Evolutionary conservation across 2,888 invertebrate genomes (phyloP).

Genomic region (Dione vanillae): DNA sequence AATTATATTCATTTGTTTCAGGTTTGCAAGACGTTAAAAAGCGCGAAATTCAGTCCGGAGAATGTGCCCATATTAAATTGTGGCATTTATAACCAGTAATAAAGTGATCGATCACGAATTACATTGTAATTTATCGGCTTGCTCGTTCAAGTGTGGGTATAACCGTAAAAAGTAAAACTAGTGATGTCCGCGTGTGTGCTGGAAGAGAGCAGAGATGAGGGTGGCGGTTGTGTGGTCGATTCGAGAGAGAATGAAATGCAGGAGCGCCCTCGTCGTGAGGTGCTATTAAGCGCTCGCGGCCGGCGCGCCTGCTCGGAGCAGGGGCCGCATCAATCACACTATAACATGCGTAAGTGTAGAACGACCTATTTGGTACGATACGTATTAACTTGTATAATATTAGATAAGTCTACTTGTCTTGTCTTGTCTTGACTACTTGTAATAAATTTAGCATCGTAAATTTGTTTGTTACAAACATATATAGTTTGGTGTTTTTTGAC

Average conservation of each 20-base stretch:
- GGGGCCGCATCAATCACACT: slow-evolving; percentile 86
- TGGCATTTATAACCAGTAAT: slow-evolving; percentile 26
- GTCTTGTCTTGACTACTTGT: too few species aligned
- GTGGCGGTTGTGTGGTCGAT: slow-evolving; percentile 46
- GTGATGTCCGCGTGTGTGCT: slow-evolving; percentile 76
- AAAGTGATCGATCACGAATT: slow-evolving; percentile 15
- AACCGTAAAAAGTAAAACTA: slow-evolving; percentile 24
- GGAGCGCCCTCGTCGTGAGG: slow-evolving; percentile 78
- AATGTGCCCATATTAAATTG: slow-evolving; percentile 19
- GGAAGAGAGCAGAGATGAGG: slow-evolving; percentile 72
- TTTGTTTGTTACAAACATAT: too few species aligned
- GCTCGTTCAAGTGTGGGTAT: slow-evolving; percentile 4
- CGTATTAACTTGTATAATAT: neutral
- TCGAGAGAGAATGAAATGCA: slow-evolving; percentile 65
- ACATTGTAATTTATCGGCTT: slow-evolving; percentile 6
- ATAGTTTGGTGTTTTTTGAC: too few species aligned
- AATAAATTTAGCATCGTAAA: too few species aligned
- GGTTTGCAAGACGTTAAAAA: slow-evolving; percentile 25
- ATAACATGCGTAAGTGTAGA: slow-evolving; percentile 66
- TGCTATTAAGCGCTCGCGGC: slow-evolving; percentile 82
- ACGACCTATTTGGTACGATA: neutral
- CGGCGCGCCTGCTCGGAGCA: slow-evolving; percentile 88
- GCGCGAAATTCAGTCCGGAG: neutral
- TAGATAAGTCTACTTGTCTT: neutral
- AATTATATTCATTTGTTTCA: slow-evolving; percentile 40